phyloP scores from a whole-genome alignment of 1,140 invertebrate species.

The Nebria ingens region DNA sequence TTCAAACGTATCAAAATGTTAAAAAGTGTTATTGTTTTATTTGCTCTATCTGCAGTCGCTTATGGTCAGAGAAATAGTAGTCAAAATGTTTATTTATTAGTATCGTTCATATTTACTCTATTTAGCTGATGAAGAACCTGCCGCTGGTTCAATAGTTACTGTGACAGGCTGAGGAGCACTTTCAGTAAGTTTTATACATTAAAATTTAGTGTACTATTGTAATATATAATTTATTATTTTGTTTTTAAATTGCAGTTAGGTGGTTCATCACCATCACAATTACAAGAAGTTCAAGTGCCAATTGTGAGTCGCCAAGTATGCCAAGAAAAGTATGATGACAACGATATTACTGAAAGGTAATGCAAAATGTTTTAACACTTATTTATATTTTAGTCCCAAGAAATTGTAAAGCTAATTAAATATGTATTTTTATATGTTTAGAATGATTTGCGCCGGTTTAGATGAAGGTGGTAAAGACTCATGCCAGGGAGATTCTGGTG shows the following conservation, averaged over 20 bases:
- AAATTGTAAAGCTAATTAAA: slow-evolving; percentile 9
- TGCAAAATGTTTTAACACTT: not conserved
- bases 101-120: too few species aligned
- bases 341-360: slow-evolving; percentile 17
- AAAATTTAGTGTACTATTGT: not conserved
- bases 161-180: slow-evolving; percentile 48
- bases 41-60: too few species aligned
- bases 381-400: not conserved
- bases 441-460: slow-evolving; percentile 51
- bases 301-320: slow-evolving; percentile 25
- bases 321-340: slow-evolving; percentile 19
- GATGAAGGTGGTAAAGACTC: slow-evolving; percentile 44
- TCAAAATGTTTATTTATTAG: too few species aligned
- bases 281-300: slow-evolving; percentile 29
- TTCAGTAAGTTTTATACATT: not conserved
- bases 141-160: slow-evolving; percentile 18
- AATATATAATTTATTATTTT: not conserved
- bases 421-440: slow-evolving; percentile 13
- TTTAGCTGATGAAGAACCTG: not conserved
- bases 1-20: too few species aligned
- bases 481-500: slow-evolving; percentile 42
- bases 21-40: too few species aligned
- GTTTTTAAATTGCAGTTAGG: not conserved
- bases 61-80: too few species aligned
- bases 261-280: slow-evolving; percentile 12